phyloP scores from a whole-genome alignment of 2,113 vertebrate species.

The Spilogale gracilis region DNA sequence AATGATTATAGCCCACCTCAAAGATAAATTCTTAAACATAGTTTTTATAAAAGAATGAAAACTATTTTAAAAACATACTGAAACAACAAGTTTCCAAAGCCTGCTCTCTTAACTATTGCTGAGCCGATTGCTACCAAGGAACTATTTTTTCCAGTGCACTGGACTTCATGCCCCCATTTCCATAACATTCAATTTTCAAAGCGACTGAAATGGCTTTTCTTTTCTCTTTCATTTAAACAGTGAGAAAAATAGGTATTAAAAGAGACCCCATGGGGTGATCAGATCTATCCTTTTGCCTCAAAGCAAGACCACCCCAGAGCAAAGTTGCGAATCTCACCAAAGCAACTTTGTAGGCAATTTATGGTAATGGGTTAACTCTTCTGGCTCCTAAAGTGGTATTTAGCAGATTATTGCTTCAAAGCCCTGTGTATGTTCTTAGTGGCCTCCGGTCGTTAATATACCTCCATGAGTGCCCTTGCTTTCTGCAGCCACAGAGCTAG shows the following conservation, averaged over 20 bases:
- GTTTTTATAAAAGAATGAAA: slow-evolving; percentile 69
- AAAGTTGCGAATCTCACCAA: slow-evolving; percentile 72
- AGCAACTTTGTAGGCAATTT: slow-evolving; percentile 77
- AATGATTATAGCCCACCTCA: slow-evolving; percentile 30
- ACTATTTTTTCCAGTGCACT: slow-evolving; percentile 7
- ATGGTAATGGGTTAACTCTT: slow-evolving; percentile 74
- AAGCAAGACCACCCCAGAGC: slow-evolving; percentile 82
- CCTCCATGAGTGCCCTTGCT: not conserved
- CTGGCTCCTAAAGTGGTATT: slow-evolving; percentile 73
- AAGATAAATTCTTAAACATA: slow-evolving; percentile 61
- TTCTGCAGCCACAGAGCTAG: not conserved
- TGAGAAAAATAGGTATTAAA: slow-evolving; percentile 81
- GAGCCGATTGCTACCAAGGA: not conserved
- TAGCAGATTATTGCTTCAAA: slow-evolving; percentile 76
- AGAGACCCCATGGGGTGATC: slow-evolving; percentile 74
- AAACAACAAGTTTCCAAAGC: slow-evolving; percentile 48
- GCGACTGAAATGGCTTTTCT: slow-evolving; percentile 79
- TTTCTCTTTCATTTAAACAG: slow-evolving; percentile 80
- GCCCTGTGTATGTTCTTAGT: not conserved
- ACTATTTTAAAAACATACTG: slow-evolving; percentile 53
- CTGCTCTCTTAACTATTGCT: not conserved
- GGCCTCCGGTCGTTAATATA: slow-evolving; percentile 17
- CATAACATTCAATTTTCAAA: slow-evolving; percentile 77
- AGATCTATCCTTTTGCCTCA: slow-evolving; percentile 76
- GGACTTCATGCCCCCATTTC: slow-evolving; percentile 65